A percentile compares a stretch with the other conserved stretches of the same genome.
These are phyloP conservation scores for Planococcus citri DNA, from an alignment of 1,140 invertebrate genomes.

Conservation along the genomic window DNA sequence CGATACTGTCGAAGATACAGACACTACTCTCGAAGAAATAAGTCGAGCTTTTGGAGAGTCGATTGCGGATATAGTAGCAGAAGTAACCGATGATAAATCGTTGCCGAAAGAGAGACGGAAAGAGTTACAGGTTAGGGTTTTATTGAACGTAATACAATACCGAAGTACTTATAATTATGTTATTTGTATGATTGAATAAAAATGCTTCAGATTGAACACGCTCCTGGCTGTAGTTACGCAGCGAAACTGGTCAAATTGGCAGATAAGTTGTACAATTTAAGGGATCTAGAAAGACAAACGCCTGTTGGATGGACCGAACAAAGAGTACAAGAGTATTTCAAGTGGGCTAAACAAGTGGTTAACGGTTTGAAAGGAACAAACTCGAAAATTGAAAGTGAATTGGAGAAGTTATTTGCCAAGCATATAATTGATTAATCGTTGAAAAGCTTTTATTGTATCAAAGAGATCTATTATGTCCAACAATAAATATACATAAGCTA, in stretches of 20 bases:
- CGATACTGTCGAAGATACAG: constrained; percentile 82
- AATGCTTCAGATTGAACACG: constrained; percentile 51
- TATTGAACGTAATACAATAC: neutral
- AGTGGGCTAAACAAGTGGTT: constrained; percentile 60
- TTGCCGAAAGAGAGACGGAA: constrained; percentile 54
- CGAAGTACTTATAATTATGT: no score
- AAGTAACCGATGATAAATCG: constrained; percentile 68
- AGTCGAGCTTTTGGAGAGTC: constrained; percentile 50
- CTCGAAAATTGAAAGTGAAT: constrained; percentile 42
- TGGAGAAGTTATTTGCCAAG: constrained; percentile 45
- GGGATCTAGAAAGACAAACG: constrained; percentile 49
- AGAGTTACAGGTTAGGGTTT: constrained; percentile 41
- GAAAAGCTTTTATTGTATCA: neutral
- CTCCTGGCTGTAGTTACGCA: constrained; percentile 40
- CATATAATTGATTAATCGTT: neutral
- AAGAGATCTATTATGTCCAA: neutral
- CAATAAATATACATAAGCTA: no score
- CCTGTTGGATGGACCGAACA: constrained; percentile 53
- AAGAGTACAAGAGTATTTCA: constrained; percentile 50
- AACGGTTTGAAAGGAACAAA: constrained; percentile 53
- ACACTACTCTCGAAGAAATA: constrained; percentile 65
- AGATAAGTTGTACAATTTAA: constrained; percentile 75
- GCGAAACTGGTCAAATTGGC: constrained; percentile 74
- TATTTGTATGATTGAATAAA: neutral
- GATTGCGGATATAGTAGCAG: constrained; percentile 48